These are phyloP conservation scores for Excalfactoria chinensis DNA, from an alignment of 2,113 vertebrate species.

Conservation along the genomic window DNA sequence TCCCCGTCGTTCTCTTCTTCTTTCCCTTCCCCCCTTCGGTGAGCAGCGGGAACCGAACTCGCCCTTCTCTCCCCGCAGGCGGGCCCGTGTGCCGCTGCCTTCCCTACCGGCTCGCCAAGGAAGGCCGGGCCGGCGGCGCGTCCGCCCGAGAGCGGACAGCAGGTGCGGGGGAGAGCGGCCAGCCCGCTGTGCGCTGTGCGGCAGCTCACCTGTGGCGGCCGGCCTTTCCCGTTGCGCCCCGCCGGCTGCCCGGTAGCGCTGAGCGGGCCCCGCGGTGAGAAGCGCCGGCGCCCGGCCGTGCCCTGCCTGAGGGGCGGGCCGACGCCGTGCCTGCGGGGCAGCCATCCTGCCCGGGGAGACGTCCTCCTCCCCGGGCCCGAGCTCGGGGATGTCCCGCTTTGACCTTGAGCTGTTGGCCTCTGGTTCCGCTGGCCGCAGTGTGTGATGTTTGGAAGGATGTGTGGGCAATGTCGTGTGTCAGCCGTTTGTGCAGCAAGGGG, in stretches of 20 bases:
- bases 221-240: background rate
- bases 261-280: background rate
- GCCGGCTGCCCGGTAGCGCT: background rate
- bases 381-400: background rate
- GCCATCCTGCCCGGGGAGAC: background rate
- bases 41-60: background rate
- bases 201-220: background rate
- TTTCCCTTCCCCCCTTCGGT: no score
- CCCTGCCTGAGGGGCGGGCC: no score
- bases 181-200: background rate
- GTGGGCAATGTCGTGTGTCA: fast-evolving
- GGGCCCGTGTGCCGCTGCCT: no score
- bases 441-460: background rate
- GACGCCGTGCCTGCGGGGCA: no score
- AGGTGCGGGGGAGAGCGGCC: background rate
- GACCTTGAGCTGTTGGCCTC: constrained; percentile 42
- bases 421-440: background rate
- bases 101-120: background rate
- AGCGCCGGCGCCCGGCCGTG: background rate
- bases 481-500: background rate
- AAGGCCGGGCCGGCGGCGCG: background rate
- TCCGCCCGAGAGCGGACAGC: background rate
- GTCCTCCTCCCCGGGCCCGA: background rate
- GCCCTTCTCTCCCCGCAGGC: background rate
- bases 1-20: no score